Percentiles rank a stretch among this genome's conserved stretches.
phyloP scores from a whole-genome alignment of 2,888 invertebrate species.

The Ormyrus rosae region DNA sequence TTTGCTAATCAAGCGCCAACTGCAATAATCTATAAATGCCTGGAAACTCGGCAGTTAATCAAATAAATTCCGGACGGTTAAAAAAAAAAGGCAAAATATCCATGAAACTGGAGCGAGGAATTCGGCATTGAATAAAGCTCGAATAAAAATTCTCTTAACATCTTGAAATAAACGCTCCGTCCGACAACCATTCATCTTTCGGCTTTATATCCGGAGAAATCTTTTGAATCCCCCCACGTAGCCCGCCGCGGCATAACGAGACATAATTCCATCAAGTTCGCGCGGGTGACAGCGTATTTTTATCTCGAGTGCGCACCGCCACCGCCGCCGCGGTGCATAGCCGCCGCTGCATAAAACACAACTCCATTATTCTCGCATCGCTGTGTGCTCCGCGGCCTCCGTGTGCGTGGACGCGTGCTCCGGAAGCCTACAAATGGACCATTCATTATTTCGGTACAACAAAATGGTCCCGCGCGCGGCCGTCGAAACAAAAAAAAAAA shows the following conservation, averaged over 20 bases:
- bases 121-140: background rate
- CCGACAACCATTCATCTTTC: background rate
- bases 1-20: too few relatives aligned
- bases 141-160: background rate
- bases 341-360: slow-evolving; percentile 45
- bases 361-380: slow-evolving; percentile 48
- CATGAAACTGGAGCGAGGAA: background rate
- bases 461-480: slow-evolving; percentile 10
- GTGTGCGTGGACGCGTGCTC: background rate
- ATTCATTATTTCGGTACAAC: slow-evolving; percentile 52
- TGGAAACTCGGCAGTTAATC: too few relatives aligned
- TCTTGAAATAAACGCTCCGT: background rate
- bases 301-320: slow-evolving; percentile 22
- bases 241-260: background rate
- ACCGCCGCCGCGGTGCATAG: background rate
- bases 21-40: too few relatives aligned
- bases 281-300: slow-evolving; percentile 34
- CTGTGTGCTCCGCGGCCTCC: background rate
- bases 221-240: background rate
- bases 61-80: too few relatives aligned
- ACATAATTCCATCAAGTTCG: slow-evolving; percentile 45
- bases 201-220: background rate
- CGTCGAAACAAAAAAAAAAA: background rate
- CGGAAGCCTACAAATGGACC: slow-evolving; percentile 54
- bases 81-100: too few relatives aligned